Evolutionary conservation across 2,888 invertebrate genomes (phyloP).

Genomic region (Agrochola litura): DNA sequence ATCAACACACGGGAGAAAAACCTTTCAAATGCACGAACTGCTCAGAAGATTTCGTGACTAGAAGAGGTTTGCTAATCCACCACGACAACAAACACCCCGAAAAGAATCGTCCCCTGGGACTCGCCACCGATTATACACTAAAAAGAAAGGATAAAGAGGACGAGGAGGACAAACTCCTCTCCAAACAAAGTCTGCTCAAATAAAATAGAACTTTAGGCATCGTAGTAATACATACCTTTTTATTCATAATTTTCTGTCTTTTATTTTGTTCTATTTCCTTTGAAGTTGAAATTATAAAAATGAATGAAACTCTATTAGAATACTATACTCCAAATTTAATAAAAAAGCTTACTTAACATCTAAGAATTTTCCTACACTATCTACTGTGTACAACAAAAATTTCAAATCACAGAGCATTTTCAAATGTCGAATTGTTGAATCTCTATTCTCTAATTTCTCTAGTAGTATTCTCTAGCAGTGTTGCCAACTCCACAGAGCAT

Average conservation of each 20-base stretch:
- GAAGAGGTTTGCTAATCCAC: conserved; percentile 81
- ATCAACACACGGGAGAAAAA: conserved; percentile 96
- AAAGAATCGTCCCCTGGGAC: conserved; percentile 76
- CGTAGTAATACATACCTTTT: conserved; percentile 30
- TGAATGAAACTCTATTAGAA: neutral
- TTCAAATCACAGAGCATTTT: too few relatives aligned
- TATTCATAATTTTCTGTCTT: neutral
- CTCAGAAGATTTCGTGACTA: conserved; percentile 80
- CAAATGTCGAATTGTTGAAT: too few relatives aligned
- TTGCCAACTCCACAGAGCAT: too few relatives aligned
- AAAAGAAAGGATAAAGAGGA: neutral
- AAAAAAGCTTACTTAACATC: neutral
- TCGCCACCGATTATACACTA: conserved; percentile 51
- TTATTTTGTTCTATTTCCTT: neutral
- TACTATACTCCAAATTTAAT: neutral
- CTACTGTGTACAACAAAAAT: too few relatives aligned
- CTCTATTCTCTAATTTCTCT: too few relatives aligned
- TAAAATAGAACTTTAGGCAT: neutral
- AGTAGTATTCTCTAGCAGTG: too few relatives aligned
- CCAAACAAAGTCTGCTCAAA: conserved; percentile 76
- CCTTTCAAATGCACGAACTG: conserved; percentile 96
- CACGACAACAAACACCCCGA: conserved; percentile 80
- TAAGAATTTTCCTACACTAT: neutral
- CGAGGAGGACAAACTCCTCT: conserved; percentile 48
- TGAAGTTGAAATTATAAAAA: neutral